These are phyloP conservation scores for Paratrypauchen microcephalus DNA, from an alignment of 2,797 vertebrate genomes.

Conservation along the genomic window DNA sequence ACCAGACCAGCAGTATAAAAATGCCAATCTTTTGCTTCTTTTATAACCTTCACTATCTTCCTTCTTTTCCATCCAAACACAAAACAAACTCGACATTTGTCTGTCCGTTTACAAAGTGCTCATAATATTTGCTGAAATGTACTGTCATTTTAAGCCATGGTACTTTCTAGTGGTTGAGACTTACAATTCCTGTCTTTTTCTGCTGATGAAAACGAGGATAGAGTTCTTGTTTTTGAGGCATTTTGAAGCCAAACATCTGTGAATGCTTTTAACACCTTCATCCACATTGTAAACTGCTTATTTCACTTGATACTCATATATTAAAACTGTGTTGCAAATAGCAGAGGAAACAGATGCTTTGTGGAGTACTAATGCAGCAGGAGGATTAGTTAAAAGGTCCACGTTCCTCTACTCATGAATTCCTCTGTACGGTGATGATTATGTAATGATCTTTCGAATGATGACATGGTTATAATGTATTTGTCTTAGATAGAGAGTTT, in stretches of 20 bases:
- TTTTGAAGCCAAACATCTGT: conserved; percentile 9
- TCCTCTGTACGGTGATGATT: conserved; percentile 18
- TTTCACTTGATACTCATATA: not conserved
- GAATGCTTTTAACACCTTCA: conserved; percentile 20
- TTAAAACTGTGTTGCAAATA: conserved; percentile 3
- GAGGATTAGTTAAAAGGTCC: conserved; percentile 4
- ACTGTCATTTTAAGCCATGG: too few relatives aligned
- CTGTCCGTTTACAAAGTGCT: not conserved
- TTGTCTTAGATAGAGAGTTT: not conserved
- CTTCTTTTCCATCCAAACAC: not conserved
- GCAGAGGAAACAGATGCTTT: conserved; percentile 14
- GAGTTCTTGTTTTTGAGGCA: not conserved
- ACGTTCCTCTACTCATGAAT: conserved; percentile 11
- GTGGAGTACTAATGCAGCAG: conserved; percentile 10
- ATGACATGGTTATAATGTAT: conserved; percentile 7
- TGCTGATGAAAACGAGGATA: not conserved
- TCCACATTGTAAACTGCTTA: conserved; percentile 8
- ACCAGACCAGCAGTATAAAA: not conserved
- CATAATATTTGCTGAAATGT: not conserved
- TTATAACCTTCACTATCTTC: not conserved
- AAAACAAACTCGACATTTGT: not conserved
- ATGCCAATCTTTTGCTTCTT: not conserved
- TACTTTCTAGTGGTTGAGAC: not conserved
- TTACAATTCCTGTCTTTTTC: not conserved
- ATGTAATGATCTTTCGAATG: conserved; percentile 8